phyloP scores from a whole-genome alignment of 2,888 invertebrate genomes.

The Copidosoma aretas region DNA sequence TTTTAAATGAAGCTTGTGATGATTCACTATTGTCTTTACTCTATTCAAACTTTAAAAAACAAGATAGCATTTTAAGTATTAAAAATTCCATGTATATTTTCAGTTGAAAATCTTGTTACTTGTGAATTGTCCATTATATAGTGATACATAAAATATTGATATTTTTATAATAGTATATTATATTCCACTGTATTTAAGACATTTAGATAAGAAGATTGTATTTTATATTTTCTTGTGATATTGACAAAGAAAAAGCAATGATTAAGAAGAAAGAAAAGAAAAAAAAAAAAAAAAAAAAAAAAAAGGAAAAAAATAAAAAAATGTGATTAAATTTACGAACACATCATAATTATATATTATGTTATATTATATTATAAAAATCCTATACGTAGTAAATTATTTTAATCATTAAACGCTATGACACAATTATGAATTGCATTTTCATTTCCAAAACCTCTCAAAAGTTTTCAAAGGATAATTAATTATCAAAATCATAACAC shows the following conservation, averaged over 20 bases:
- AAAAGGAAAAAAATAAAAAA: slow-evolving; percentile 14
- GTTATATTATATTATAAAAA: slow-evolving; percentile 17
- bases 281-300: slow-evolving; percentile 16
- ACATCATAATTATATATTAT: too few relatives aligned
- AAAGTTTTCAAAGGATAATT: slow-evolving; percentile 12
- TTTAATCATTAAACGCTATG: slow-evolving; percentile 32
- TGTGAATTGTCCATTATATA: slow-evolving; percentile 10
- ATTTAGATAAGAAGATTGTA: slow-evolving; percentile 29
- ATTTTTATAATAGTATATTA: slow-evolving; percentile 9
- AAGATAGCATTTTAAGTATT: slow-evolving; percentile 4
- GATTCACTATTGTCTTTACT: slow-evolving; percentile 22
- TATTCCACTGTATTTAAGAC: slow-evolving; percentile 23
- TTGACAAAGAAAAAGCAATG: too few relatives aligned
- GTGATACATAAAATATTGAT: slow-evolving; percentile 3
- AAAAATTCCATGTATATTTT: slow-evolving; percentile 16
- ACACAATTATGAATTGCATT: slow-evolving; percentile 24
- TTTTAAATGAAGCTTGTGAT: too few relatives aligned
- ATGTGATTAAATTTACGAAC: slow-evolving; percentile 22
- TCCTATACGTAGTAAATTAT: slow-evolving; percentile 7
- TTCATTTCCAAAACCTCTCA: slow-evolving; percentile 37
- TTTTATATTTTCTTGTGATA: slow-evolving; percentile 28
- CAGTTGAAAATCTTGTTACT: not conserved
- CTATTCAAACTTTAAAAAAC: slow-evolving; percentile 8
- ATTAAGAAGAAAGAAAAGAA: too few relatives aligned
- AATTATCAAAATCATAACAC: slow-evolving; percentile 5